phyloP scores from a whole-genome alignment of 2,113 vertebrate genomes.

The Polypterus senegalus region DNA sequence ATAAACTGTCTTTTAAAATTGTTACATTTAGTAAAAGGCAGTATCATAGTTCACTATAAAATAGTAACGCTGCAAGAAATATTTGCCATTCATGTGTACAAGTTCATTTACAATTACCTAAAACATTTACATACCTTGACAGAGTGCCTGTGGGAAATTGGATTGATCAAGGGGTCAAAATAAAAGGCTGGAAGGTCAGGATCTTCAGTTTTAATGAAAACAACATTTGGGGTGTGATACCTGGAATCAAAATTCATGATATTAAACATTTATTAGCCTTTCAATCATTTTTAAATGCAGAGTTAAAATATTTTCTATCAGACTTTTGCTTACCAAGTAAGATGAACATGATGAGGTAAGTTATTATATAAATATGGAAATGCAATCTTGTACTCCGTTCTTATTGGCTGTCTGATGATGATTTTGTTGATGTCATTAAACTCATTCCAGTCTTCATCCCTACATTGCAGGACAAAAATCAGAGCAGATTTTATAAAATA shows the following conservation, averaged over 20 bases:
- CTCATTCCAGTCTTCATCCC: constrained; percentile 98
- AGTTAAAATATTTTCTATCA: not conserved
- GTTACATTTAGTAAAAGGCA: too few relatives aligned
- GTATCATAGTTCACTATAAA: too few relatives aligned
- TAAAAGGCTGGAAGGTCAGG: constrained; percentile 96
- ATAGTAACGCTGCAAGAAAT: too few relatives aligned
- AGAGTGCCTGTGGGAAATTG: constrained; percentile 93
- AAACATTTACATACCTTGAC: constrained; percentile 67
- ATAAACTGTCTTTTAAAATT: too few relatives aligned
- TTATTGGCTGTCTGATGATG: constrained; percentile 93
- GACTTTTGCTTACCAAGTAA: constrained; percentile 71
- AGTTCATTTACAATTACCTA: too few relatives aligned
- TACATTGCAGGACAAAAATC: constrained; percentile 22
- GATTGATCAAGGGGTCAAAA: constrained; percentile 95
- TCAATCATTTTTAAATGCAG: too few relatives aligned
- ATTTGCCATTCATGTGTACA: too few relatives aligned
- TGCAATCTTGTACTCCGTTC: constrained; percentile 96
- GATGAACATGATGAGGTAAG: constrained; percentile 91
- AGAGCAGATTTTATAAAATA: too few relatives aligned
- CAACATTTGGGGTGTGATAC: constrained; percentile 93
- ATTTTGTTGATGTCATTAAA: constrained; percentile 99
- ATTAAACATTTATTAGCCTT: too few relatives aligned
- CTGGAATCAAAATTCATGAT: constrained; percentile 34
- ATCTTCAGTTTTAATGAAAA: constrained; percentile 93
- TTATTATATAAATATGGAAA: constrained; percentile 97